A percentile compares a stretch with the other conserved stretches of the same genome.
phyloP scores from a whole-genome alignment of 2,888 invertebrate species.

The Scaptomyza reducta region DNA sequence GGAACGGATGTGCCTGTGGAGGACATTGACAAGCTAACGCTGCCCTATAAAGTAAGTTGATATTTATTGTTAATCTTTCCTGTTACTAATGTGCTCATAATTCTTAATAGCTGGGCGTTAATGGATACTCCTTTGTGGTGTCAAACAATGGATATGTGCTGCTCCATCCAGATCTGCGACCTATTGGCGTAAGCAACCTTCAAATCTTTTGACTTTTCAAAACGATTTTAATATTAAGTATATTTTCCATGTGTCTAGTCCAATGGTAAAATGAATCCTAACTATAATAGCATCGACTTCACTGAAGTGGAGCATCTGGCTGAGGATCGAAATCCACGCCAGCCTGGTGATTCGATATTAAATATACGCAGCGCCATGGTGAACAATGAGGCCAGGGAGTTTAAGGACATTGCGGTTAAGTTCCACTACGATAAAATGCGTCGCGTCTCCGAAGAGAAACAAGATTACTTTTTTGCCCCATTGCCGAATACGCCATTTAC shows the following conservation, averaged over 20 bases:
- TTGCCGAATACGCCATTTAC: conserved; percentile 94
- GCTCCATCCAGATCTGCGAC: conserved; percentile 96
- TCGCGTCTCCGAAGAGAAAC: conserved; percentile 91
- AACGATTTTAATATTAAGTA: not conserved
- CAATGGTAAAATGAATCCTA: conserved; percentile 88
- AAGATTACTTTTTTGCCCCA: conserved; percentile 93
- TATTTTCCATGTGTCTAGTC: conserved; percentile 50
- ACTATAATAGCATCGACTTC: conserved; percentile 98
- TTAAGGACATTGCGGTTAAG: conserved; percentile 88
- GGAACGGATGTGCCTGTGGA: conserved; percentile 93
- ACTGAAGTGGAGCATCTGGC: conserved; percentile 96
- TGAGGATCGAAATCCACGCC: conserved; percentile 87
- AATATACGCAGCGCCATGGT: conserved; percentile 89
- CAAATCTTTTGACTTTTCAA: not conserved
- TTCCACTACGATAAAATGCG: conserved; percentile 94
- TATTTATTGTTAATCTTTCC: not conserved
- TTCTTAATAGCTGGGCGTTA: conserved; percentile 92
- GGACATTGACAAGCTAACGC: conserved; percentile 94
- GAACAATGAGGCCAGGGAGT: conserved; percentile 88
- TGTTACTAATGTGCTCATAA: not conserved
- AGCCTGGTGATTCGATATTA: conserved; percentile 86
- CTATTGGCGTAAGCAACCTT: conserved; percentile 88
- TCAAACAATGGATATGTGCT: conserved; percentile 98
- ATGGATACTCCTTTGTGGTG: conserved; percentile 97
- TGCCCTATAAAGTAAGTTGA: conserved; percentile 92